A percentile compares a stretch with the other conserved stretches of the same genome.
Conservation (phyloP, 2,888 invertebrate genomes). For the Taphrorychus bicolor region DNA sequence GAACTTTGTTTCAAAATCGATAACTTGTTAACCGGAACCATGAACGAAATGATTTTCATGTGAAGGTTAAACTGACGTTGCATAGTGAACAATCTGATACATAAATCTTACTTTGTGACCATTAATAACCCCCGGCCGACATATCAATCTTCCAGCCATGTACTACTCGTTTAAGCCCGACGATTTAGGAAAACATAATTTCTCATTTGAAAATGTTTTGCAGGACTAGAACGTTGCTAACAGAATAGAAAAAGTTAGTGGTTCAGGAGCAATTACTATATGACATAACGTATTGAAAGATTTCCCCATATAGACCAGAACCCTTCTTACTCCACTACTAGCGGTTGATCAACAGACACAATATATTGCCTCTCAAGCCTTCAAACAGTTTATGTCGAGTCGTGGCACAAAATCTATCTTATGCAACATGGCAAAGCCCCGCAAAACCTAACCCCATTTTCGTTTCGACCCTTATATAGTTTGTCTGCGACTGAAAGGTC, state of each 20-base stretch:
- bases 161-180: neutral
- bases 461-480: slow-evolving; percentile 3
- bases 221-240: too few species aligned
- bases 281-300: too few species aligned
- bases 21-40: too few species aligned
- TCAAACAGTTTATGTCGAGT: neutral
- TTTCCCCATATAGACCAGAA: too few species aligned
- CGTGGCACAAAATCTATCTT: neutral
- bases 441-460: slow-evolving; percentile 5
- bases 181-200: neutral
- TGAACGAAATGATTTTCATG: neutral
- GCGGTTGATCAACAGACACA: too few species aligned
- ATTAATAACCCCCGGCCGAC: slow-evolving; percentile 15
- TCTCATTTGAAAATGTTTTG: neutral
- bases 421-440: neutral
- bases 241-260: too few species aligned
- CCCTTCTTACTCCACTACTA: too few species aligned
- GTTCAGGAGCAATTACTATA: too few species aligned
- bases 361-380: neutral
- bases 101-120: slow-evolving; percentile 10
- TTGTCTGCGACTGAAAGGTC: slow-evolving; percentile 11
- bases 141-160: slow-evolving; percentile 8
- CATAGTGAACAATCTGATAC: neutral
- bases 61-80: neutral
- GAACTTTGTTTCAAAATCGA: too few species aligned